Conservation (phyloP, 2,888 invertebrate genomes). For the Pardosa pseudoannulata region DNA sequence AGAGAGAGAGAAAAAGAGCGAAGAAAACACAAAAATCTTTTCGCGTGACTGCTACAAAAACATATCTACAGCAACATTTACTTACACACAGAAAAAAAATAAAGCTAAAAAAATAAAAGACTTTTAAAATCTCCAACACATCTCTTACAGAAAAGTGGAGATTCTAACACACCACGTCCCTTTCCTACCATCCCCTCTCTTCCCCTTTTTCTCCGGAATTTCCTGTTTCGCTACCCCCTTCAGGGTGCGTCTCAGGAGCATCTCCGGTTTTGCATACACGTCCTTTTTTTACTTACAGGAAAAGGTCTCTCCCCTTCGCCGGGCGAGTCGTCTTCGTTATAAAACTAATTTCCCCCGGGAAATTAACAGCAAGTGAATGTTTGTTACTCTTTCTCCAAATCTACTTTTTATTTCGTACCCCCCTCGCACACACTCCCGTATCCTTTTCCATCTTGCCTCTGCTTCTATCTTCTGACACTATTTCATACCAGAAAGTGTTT, state of each 20-base stretch:
- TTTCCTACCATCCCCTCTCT: background rate
- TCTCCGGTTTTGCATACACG: slow-evolving; percentile 68
- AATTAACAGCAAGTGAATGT: slow-evolving; percentile 71
- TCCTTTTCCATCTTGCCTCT: slow-evolving; percentile 5
- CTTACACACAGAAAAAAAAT: slow-evolving; percentile 53
- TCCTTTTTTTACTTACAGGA: slow-evolving; percentile 42
- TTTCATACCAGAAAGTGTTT: slow-evolving; percentile 43
- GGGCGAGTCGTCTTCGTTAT: slow-evolving; percentile 69
- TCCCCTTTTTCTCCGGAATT: slow-evolving; percentile 53
- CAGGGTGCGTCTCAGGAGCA: slow-evolving; percentile 68
- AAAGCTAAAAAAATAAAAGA: background rate
- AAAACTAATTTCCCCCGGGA: slow-evolving; percentile 72
- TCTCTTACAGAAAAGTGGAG: slow-evolving; percentile 36
- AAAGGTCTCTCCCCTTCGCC: slow-evolving; percentile 57
- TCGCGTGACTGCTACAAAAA: slow-evolving; percentile 21
- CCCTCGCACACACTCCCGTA: background rate
- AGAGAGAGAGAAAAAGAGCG: too few relatives aligned
- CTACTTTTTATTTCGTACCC: slow-evolving; percentile 26
- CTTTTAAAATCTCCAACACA: slow-evolving; percentile 19
- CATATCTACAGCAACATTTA: slow-evolving; percentile 49
- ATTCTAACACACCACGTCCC: slow-evolving; percentile 5
- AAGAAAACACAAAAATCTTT: slow-evolving; percentile 20
- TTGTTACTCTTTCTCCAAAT: slow-evolving; percentile 57
- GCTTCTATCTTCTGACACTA: slow-evolving; percentile 1
- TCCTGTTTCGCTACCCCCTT: slow-evolving; percentile 62